Conservation (phyloP, 2,113 vertebrate species). For the Megaceryle maxima region DNA sequence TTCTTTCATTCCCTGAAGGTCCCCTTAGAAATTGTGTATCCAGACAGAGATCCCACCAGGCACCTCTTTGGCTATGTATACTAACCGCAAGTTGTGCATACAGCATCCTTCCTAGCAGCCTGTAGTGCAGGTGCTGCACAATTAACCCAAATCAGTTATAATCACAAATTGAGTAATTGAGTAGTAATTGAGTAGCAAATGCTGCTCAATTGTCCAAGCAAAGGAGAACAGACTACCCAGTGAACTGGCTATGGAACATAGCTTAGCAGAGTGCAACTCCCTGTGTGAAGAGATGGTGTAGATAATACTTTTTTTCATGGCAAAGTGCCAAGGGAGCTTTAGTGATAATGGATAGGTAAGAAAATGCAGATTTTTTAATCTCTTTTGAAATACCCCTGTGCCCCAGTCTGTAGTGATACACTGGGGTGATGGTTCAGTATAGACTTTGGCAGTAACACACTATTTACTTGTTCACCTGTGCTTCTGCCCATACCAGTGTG, state of each 20-base stretch:
- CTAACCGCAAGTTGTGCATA: not conserved
- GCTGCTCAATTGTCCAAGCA: conserved; percentile 23
- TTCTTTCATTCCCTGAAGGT: not conserved
- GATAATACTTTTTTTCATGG: not conserved
- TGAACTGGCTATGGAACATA: not conserved
- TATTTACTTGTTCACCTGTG: not conserved
- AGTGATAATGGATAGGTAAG: not conserved
- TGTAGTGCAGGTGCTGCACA: not conserved
- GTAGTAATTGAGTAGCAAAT: not conserved
- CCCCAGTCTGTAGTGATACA: not conserved
- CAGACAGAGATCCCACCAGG: not conserved
- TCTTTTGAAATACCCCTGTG: not conserved
- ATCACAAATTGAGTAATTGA: not conserved
- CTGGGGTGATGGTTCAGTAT: not conserved
- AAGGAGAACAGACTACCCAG: not conserved
- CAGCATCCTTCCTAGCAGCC: not conserved
- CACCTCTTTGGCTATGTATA: not conserved
- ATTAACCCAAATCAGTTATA: conserved; percentile 20
- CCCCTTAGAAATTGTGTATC: not conserved
- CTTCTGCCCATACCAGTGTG: not conserved
- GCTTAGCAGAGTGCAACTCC: not conserved
- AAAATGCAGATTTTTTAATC: not conserved
- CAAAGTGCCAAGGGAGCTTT: not conserved
- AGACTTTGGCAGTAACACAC: not conserved
- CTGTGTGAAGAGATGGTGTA: not conserved